phyloP scores from a whole-genome alignment of 2,888 invertebrate genomes.

The Liodrosophila aerea region DNA sequence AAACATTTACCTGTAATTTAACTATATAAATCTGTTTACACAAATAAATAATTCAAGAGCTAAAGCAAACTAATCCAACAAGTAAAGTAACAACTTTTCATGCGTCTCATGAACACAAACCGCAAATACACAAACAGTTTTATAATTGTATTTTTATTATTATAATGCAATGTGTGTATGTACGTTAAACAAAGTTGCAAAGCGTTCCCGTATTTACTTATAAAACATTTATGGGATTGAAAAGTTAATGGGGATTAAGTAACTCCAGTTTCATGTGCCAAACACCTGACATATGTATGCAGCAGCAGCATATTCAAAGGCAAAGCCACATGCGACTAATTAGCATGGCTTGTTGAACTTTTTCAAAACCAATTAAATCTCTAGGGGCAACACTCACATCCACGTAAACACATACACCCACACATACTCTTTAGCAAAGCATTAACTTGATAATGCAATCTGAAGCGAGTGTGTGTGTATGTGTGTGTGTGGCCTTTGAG shows the following conservation, averaged over 20 bases:
- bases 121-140: neutral
- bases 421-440: conserved; percentile 13
- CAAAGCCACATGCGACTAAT: conserved; percentile 68
- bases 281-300: conserved; percentile 30
- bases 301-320: conserved; percentile 59
- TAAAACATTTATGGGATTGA: conserved; percentile 22
- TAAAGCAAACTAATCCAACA: neutral
- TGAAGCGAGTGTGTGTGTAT: conserved; percentile 18
- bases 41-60: too few relatives aligned
- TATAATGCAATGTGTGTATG: neutral
- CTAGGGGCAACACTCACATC: conserved; percentile 36
- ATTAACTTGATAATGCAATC: conserved; percentile 58
- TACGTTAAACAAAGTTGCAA: neutral
- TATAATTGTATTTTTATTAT: neutral
- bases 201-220: neutral
- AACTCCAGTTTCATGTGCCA: conserved; percentile 15
- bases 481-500: conserved; percentile 69
- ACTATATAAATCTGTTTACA: too few relatives aligned
- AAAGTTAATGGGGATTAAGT: conserved; percentile 34
- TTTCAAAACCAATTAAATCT: conserved; percentile 76
- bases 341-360: conserved; percentile 77
- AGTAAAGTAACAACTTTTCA: conserved; percentile 6
- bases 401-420: conserved; percentile 18
- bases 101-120: neutral
- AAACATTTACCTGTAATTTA: too few relatives aligned